Percentiles rank a stretch among this genome's conserved stretches.
Conservation (phyloP, 2,113 vertebrate species). For the Catagonus wagneri region DNA sequence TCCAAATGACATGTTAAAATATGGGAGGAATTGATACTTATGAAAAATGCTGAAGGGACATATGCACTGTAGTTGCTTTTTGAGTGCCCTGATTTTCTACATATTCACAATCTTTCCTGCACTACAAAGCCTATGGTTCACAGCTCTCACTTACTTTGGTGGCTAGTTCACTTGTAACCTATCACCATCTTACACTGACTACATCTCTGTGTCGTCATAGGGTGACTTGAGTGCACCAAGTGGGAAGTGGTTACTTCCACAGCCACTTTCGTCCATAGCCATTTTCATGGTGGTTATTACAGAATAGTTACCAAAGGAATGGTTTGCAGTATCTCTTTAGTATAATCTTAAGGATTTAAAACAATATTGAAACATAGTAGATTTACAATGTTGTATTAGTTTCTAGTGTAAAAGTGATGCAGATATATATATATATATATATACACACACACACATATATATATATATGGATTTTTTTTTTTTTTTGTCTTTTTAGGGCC, state of each 20-base stretch:
- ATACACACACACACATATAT: too few relatives aligned
- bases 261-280: background rate
- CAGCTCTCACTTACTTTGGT: background rate
- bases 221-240: background rate
- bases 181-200: background rate
- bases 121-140: background rate
- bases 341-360: background rate
- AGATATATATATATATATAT: background rate
- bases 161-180: background rate
- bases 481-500: too few relatives aligned
- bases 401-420: background rate
- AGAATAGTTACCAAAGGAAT: background rate
- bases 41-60: background rate
- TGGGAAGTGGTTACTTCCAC: background rate
- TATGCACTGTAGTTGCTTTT: background rate
- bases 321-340: background rate
- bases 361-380: background rate
- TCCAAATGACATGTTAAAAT: background rate
- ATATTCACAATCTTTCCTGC: background rate
- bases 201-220: rapidly evolving
- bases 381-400: background rate
- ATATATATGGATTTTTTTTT: too few relatives aligned
- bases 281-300: background rate
- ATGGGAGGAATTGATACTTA: background rate
- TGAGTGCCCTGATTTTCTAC: background rate